Evolutionary conservation across 2,797 vertebrate genomes (phyloP).

Genomic region (Meriones psammophilus): DNA sequence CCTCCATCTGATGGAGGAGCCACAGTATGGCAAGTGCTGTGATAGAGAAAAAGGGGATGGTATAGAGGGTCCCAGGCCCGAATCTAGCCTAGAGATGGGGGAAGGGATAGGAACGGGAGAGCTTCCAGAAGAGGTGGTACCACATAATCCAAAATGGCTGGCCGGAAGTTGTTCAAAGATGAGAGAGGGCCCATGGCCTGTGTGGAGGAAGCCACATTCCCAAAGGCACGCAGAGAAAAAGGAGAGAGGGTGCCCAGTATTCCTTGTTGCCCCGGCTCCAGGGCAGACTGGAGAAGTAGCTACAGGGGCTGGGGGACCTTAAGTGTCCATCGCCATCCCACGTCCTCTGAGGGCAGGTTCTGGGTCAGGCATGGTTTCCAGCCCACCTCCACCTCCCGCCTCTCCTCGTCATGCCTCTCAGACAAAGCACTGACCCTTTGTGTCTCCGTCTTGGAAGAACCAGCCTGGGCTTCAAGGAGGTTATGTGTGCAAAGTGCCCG

Average conservation of each 20-base stretch:
- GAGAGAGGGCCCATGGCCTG: neutral
- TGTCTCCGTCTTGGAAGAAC: neutral
- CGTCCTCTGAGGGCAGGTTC: neutral
- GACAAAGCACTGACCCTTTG: neutral
- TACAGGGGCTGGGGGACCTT: too few species aligned
- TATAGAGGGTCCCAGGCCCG: neutral
- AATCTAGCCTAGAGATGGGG: neutral
- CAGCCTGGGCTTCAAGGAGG: neutral
- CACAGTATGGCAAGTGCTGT: neutral
- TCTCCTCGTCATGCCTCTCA: neutral
- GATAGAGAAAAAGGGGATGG: neutral
- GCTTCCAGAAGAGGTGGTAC: neutral
- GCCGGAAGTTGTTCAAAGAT: neutral
- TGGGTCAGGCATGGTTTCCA: neutral
- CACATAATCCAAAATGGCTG: neutral
- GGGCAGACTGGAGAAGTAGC: neutral
- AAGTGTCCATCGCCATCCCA: neutral
- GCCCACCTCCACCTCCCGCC: rapidly evolving
- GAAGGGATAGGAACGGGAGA: neutral
- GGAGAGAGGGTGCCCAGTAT: too few species aligned
- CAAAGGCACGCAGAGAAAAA: neutral
- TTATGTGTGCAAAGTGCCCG: neutral
- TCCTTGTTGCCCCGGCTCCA: too few species aligned
- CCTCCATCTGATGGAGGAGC: too few species aligned
- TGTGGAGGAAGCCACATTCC: neutral